Percentiles rank a stretch among this genome's conserved stretches.
Conservation (phyloP, 2,888 invertebrate genomes). For the Eumerus sabulonum region DNA sequence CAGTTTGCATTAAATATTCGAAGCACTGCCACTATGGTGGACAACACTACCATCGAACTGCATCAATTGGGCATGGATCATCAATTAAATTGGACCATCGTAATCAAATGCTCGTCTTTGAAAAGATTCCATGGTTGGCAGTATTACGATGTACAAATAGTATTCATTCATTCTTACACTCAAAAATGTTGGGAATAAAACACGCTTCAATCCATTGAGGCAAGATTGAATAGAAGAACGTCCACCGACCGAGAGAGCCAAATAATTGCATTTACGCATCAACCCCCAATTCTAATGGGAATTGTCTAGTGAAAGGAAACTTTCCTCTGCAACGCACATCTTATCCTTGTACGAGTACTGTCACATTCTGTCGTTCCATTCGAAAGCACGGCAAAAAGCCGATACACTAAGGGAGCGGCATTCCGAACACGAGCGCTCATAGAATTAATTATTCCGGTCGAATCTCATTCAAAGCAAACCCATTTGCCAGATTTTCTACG, state of each 20-base stretch:
- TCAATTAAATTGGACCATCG: conserved; percentile 53
- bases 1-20: too few relatives aligned
- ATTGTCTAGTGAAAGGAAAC: conserved; percentile 48
- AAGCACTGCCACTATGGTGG: too few relatives aligned
- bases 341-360: too few relatives aligned
- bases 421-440: conserved; percentile 11
- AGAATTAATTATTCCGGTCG: conserved; percentile 70
- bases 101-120: conserved; percentile 16
- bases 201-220: background rate
- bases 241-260: conserved; percentile 6
- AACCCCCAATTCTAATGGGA: conserved; percentile 56
- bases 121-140: conserved; percentile 35
- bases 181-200: background rate
- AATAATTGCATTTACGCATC: conserved; percentile 64
- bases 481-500: conserved; percentile 69
- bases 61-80: conserved; percentile 60
- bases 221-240: background rate
- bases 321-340: background rate
- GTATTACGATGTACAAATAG: background rate
- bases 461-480: conserved; percentile 67
- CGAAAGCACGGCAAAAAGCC: background rate
- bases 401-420: background rate
- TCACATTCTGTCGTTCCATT: background rate
- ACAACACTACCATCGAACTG: too few relatives aligned
- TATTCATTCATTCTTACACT: background rate